phyloP scores from a whole-genome alignment of 2,797 vertebrate species.

The Tangara arthus region DNA sequence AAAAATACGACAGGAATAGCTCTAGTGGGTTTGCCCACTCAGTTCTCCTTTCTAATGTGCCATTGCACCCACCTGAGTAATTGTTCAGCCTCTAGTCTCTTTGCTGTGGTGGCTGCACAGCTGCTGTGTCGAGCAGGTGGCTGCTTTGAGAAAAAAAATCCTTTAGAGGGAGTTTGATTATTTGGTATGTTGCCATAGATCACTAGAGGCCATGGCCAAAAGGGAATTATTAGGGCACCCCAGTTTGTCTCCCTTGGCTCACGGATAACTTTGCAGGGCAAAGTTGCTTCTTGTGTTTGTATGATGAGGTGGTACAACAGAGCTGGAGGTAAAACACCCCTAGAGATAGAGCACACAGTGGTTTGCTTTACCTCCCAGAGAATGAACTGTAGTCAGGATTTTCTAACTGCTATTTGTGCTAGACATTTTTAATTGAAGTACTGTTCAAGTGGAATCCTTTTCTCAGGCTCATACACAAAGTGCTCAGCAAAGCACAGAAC shows the following conservation, averaged over 20 bases:
- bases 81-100: not conserved
- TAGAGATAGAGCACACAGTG: not conserved
- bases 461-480: not conserved
- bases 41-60: not conserved
- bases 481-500: not conserved
- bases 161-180: not conserved
- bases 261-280: not conserved
- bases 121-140: not conserved
- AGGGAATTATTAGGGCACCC: not conserved
- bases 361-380: not conserved
- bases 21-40: not conserved
- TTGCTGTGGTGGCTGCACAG: not conserved
- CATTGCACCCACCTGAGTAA: not conserved
- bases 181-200: not conserved
- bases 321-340: not conserved
- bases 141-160: not conserved
- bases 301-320: not conserved
- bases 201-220: not conserved
- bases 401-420: not conserved
- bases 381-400: not conserved
- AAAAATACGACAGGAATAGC: not conserved
- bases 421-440: not conserved
- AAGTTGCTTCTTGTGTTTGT: not conserved
- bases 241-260: not conserved
- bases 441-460: not conserved